A percentile compares a stretch with the other conserved stretches of the same genome.
Conservation (phyloP, 2,113 vertebrate species). For the Hippocampus barbouri region DNA sequence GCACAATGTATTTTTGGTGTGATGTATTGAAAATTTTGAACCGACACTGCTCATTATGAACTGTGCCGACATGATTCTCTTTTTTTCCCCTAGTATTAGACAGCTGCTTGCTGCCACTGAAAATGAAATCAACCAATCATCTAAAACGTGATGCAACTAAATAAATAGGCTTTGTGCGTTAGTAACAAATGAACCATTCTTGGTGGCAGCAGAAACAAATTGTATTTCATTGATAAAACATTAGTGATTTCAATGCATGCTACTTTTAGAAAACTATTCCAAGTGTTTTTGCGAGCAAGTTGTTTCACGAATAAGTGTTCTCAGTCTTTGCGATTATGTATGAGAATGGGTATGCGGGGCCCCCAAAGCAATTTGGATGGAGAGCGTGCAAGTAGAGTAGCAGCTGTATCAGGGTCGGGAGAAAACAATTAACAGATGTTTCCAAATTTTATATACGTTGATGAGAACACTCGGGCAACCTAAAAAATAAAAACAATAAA, state of each 20-base stretch:
- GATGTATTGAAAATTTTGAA: too few species aligned
- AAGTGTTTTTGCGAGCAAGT: too few species aligned
- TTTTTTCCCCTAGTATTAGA: not conserved
- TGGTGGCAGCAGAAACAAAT: not conserved
- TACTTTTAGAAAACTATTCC: not conserved
- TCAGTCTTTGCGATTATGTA: not conserved
- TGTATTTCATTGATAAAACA: not conserved
- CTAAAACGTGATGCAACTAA: not conserved
- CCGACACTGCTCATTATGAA: too few species aligned
- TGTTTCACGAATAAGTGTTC: not conserved
- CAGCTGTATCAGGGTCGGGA: not conserved
- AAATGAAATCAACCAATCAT: not conserved
- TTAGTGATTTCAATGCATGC: not conserved
- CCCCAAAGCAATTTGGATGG: not conserved
- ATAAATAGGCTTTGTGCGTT: not conserved
- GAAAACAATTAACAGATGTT: slow-evolving; percentile 3
- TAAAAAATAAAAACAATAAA: not conserved
- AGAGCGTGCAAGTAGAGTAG: not conserved
- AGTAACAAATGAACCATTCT: not conserved
- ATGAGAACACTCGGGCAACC: not conserved
- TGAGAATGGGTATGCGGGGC: not conserved
- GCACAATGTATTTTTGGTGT: too few species aligned
- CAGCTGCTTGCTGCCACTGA: not conserved
- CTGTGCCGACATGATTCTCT: not conserved
- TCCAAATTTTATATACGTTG: slow-evolving; percentile 1